A percentile compares a stretch with the other conserved stretches of the same genome.
phyloP scores from a whole-genome alignment of 2,888 invertebrate genomes.

The Bellardia pandia region DNA sequence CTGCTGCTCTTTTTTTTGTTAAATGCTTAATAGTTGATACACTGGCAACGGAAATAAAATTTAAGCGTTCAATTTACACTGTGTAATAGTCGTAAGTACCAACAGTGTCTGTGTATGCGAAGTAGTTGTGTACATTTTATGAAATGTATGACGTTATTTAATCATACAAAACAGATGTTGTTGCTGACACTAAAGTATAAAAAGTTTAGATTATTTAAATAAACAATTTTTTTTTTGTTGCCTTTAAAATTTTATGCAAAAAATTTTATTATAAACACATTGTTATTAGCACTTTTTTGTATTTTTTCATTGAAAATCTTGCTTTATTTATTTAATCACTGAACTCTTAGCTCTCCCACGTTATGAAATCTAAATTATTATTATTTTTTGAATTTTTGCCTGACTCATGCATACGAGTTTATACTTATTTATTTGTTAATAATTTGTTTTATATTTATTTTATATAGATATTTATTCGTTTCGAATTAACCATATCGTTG shows the following conservation, averaged over 20 bases:
- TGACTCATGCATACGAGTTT: not conserved
- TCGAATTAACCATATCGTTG: conserved; percentile 7
- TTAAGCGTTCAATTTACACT: conserved; percentile 20
- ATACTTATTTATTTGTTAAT: not conserved
- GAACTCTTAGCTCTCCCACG: conserved; percentile 22
- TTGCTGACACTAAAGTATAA: not conserved
- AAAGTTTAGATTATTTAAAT: not conserved
- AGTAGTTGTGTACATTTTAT: not conserved
- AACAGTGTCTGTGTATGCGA: not conserved
- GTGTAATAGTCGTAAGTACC: not conserved
- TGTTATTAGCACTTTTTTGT: conserved; percentile 7
- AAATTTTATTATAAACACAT: not conserved
- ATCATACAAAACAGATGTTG: conserved; percentile 2
- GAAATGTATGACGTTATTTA: conserved; percentile 13
- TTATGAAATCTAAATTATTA: conserved; percentile 37
- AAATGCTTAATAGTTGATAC: not conserved
- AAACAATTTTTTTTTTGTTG: not conserved
- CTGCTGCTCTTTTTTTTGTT: not conserved
- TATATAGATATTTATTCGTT: not conserved
- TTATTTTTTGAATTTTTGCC: not conserved
- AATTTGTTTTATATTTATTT: conserved; percentile 11
- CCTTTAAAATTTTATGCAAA: not conserved
- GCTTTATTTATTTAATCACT: conserved; percentile 28
- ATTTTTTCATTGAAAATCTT: not conserved
- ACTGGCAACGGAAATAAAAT: conserved; percentile 29